Evolutionary conservation across 1,140 invertebrate species (phyloP), one percentile per base, ranked within the genome.

Genomic region (Portunus trituberculatus): DNA sequence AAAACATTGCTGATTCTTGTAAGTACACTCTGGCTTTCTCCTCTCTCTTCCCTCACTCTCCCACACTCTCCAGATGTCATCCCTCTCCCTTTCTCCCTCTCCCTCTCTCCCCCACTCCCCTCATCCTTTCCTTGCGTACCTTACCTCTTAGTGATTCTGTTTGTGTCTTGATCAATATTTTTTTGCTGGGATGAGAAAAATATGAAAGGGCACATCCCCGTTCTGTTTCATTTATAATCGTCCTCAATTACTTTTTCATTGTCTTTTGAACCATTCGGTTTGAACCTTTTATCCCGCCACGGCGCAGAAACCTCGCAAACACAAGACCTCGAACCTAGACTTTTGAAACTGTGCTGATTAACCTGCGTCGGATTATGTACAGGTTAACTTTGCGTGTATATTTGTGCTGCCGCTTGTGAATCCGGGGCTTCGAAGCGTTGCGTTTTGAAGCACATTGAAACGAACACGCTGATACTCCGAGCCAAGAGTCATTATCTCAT

Each of bases 191-290:
- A 76, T 76, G 20, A n/a, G 67, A 76, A 76, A 76, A 76, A 76
- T 76, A 76, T 76, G 67, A 76, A 76, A 76, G 67, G 25, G 25
- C 67, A 76, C 25, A 25, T 7, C 67, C 12, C 3, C 67, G 20
- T 88, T 88, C 45, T 32, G 86, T 32, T n/a, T 88, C 87, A 45
- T 88, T 39, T 14, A 48, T 45, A 39, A 32, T 87, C 29, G 28
- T 39, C 25, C 87, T 88, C 87, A 88, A 45, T 88, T 88, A 46
- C 86, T 88, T 88, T 76, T 76, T 76, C n/a, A 76, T 7, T 76
- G 67, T 76, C 67, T 76, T n/a, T 76, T 76, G 67, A 76, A n/a
- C 20, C 25, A 76, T 76, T 76, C 67, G 67, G 67, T 76, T 76
- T 76, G 67, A 76, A n/a, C 12, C 67, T 76, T 76, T 76, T 76